Percentiles rank a stretch among this genome's conserved stretches.
Conservation (phyloP, 2,888 invertebrate genomes). For the Drosophila emarginata region DNA sequence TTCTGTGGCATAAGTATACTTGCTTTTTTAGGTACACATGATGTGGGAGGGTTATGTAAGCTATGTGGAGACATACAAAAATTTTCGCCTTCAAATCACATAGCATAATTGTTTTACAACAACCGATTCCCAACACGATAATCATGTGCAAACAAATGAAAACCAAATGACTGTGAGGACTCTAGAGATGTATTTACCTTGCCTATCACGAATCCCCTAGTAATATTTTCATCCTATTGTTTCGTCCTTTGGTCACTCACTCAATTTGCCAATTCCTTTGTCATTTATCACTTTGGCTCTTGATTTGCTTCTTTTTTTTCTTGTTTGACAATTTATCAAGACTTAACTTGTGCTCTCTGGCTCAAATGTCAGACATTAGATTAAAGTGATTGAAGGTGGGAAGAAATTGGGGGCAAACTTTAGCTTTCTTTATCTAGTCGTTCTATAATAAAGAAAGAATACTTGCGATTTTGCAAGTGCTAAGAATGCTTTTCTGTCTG, state of each 20-base stretch:
- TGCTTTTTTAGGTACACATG: neutral
- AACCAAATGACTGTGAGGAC: slow-evolving; percentile 4
- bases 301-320: slow-evolving; percentile 49
- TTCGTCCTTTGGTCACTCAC: slow-evolving; percentile 22
- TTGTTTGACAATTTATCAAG: slow-evolving; percentile 69
- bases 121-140: neutral
- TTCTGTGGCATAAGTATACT: neutral
- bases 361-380: slow-evolving; percentile 47
- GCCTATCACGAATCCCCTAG: neutral
- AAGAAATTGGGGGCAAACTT: neutral
- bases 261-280: slow-evolving; percentile 71
- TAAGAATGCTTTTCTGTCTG: neutral
- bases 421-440: slow-evolving; percentile 7
- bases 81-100: neutral
- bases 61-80: neutral
- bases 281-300: slow-evolving; percentile 68
- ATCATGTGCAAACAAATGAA: slow-evolving; percentile 2
- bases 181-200: neutral
- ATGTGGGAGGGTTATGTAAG: neutral
- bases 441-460: too few relatives aligned
- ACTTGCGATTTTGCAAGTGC: neutral
- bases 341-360: slow-evolving; percentile 62
- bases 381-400: slow-evolving; percentile 4
- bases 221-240: slow-evolving; percentile 7
- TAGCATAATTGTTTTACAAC: slow-evolving; percentile 1